phyloP scores from a whole-genome alignment of 2,113 vertebrate species.

The Sinocyclocheilus maitianheensis region DNA sequence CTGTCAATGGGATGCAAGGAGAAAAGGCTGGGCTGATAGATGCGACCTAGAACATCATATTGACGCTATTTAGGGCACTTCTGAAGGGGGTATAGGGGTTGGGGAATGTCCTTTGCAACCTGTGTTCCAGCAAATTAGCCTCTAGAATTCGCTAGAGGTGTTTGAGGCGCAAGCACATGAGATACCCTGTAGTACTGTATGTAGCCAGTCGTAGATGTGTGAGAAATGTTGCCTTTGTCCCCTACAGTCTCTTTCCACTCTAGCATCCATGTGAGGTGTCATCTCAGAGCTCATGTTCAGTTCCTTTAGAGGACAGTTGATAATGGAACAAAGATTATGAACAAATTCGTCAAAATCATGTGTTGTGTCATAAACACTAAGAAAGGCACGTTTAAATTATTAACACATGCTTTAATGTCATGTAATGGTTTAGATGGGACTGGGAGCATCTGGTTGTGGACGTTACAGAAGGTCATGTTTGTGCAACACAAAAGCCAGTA shows the following conservation, averaged over 20 bases:
- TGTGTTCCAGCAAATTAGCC: not conserved
- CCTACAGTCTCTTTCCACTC: not conserved
- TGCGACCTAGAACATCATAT: slow-evolving; percentile 1
- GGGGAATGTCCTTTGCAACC: not conserved
- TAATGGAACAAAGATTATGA: not conserved
- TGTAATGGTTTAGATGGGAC: not conserved
- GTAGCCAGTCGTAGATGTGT: not conserved
- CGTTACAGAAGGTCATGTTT: not conserved
- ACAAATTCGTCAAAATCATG: not conserved
- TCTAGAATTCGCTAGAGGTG: not conserved
- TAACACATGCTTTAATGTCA: not conserved
- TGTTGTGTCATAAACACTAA: not conserved
- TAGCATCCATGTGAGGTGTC: not conserved
- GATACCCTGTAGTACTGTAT: not conserved
- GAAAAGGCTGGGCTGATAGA: slow-evolving; percentile 11
- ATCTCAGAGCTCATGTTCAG: not conserved
- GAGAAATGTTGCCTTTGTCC: not conserved
- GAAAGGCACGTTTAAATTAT: not conserved
- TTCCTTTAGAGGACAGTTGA: not conserved
- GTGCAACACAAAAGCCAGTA: not conserved
- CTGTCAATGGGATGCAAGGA: slow-evolving; percentile 22
- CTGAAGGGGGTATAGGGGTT: not conserved
- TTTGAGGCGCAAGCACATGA: not conserved
- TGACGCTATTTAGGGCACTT: slow-evolving; percentile 4
- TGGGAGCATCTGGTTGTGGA: not conserved